phyloP scores from a whole-genome alignment of 2,888 invertebrate species.

The Meghimatium bilineatum region DNA sequence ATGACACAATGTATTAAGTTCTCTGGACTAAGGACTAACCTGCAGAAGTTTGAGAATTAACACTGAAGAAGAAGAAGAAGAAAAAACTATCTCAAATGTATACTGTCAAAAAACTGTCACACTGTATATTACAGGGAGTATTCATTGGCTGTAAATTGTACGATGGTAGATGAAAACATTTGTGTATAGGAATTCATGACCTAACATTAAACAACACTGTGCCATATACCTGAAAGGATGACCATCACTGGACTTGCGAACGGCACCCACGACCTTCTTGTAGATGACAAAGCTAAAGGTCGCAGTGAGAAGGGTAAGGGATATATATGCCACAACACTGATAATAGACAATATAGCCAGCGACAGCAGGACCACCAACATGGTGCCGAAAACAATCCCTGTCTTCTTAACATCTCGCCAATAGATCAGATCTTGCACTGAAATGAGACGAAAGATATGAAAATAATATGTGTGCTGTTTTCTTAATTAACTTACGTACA shows the following conservation, averaged over 20 bases:
- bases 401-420: slow-evolving; percentile 97
- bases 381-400: slow-evolving; percentile 93
- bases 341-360: slow-evolving; percentile 96
- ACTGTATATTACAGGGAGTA: no score
- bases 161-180: no score
- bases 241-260: slow-evolving; percentile 95
- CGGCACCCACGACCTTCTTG: slow-evolving; percentile 94
- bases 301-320: slow-evolving; percentile 88
- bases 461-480: not conserved
- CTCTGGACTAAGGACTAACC: no score
- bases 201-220: not conserved
- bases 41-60: no score
- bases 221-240: slow-evolving; percentile 95
- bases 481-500: no score
- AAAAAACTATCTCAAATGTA: no score
- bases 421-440: slow-evolving; percentile 92
- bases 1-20: no score
- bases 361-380: slow-evolving; percentile 91
- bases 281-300: slow-evolving; percentile 96
- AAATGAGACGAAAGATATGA: slow-evolving; percentile 47
- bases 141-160: no score
- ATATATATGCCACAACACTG: slow-evolving; percentile 94
- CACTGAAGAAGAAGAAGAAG: no score
- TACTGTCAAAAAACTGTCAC: no score
- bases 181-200: no score